Conservation (phyloP, 2,888 invertebrate genomes). For the Agrochola lota region DNA sequence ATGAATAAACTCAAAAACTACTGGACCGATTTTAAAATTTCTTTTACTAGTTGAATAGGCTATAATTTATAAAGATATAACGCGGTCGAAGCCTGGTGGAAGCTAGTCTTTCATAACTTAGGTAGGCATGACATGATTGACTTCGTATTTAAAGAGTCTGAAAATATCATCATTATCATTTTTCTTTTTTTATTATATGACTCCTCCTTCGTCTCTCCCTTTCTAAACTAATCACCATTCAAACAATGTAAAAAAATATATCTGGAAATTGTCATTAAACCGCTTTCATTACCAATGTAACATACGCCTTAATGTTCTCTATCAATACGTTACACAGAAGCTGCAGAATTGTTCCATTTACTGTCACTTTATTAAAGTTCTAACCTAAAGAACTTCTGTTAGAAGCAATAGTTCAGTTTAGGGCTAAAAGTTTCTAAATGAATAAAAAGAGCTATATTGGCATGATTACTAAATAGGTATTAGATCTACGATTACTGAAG, state of each 20-base stretch:
- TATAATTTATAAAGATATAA: too few relatives aligned
- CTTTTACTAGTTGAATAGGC: too few relatives aligned
- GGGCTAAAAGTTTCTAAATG: neutral
- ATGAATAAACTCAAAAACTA: too few relatives aligned
- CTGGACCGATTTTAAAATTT: too few relatives aligned
- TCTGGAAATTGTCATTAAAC: neutral
- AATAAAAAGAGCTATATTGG: neutral
- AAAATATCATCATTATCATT: too few relatives aligned
- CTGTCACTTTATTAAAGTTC: neutral
- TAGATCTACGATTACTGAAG: neutral
- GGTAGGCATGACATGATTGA: neutral
- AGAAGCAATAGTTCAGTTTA: neutral
- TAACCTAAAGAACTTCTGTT: neutral
- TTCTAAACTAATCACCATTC: too few relatives aligned
- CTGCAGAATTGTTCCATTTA: slow-evolving; percentile 13
- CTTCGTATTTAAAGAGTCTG: neutral
- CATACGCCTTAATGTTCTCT: neutral
- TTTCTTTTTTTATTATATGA: too few relatives aligned
- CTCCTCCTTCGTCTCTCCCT: too few relatives aligned
- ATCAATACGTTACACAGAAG: slow-evolving; percentile 11
- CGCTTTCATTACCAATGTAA: slow-evolving; percentile 1
- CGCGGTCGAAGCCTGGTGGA: too few relatives aligned
- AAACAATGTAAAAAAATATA: too few relatives aligned
- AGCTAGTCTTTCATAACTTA: neutral
- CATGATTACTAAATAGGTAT: too few relatives aligned